Evolutionary conservation across 2,797 vertebrate species (phyloP).

Genomic region (Podarcis lilfordi): DNA sequence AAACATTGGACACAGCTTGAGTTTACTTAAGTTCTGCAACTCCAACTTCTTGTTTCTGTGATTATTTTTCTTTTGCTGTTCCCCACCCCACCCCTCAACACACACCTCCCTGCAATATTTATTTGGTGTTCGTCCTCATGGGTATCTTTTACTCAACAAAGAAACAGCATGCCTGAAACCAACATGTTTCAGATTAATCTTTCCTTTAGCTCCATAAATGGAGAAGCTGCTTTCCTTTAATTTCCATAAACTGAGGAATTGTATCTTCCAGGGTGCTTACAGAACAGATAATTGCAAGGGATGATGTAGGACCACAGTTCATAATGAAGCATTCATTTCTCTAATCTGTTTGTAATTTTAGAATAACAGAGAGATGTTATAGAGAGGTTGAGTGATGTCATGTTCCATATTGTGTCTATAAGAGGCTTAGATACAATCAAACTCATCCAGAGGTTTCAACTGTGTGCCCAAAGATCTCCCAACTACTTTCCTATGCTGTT

Average conservation of each 20-base stretch:
- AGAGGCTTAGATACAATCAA: neutral
- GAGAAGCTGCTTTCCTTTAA: conserved; percentile 44
- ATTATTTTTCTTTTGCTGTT: conserved; percentile 26
- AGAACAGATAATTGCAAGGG: conserved; percentile 34
- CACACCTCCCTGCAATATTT: conserved; percentile 36
- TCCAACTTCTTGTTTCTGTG: conserved; percentile 8
- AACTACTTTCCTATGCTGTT: neutral
- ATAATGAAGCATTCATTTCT: conserved; percentile 29
- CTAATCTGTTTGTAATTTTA: conserved; percentile 16
- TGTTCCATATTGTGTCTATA: neutral
- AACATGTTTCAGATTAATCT: conserved; percentile 26
- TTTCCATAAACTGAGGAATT: conserved; percentile 40
- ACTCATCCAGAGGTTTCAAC: neutral
- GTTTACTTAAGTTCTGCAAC: conserved; percentile 41
- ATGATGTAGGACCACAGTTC: conserved; percentile 20
- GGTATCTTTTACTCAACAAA: conserved; percentile 39
- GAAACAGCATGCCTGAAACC: conserved; percentile 40
- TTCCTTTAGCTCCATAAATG: conserved; percentile 55
- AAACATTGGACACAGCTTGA: conserved; percentile 31
- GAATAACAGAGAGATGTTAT: conserved; percentile 1
- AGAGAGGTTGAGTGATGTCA: neutral
- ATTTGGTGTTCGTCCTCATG: conserved; percentile 33
- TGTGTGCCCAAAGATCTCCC: neutral
- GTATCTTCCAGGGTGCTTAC: conserved; percentile 56
- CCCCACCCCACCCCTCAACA: conserved; percentile 16